Evolutionary conservation across 2,797 vertebrate species (phyloP).

Genomic region (Catamblyrhynchus diadema): DNA sequence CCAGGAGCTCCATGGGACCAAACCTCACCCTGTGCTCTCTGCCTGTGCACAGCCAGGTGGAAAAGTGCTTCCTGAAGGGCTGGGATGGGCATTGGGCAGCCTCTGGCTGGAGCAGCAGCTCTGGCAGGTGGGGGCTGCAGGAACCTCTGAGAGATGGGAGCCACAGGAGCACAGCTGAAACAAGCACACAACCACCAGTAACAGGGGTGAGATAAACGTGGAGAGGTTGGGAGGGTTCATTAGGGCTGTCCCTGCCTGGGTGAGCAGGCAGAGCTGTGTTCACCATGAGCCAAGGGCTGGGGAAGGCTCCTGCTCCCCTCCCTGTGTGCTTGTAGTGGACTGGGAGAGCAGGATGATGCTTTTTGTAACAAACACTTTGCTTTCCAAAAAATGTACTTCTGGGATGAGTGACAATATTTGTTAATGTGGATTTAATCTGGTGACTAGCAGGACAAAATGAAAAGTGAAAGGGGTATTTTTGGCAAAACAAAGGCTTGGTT

Average conservation of each 20-base stretch:
- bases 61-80: not conserved
- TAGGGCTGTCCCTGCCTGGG: not conserved
- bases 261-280: not conserved
- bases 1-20: not conserved
- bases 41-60: not conserved
- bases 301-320: not conserved
- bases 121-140: not conserved
- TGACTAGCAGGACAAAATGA: not conserved
- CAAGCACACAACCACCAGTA: rapidly evolving
- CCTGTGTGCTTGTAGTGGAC: rapidly evolving
- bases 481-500: constrained; percentile 33
- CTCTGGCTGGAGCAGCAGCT: not conserved
- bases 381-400: not conserved
- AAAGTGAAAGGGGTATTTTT: constrained; percentile 40
- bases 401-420: constrained; percentile 37
- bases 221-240: rapidly evolving
- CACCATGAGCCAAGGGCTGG: not conserved
- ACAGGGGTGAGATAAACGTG: rapidly evolving
- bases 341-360: not conserved
- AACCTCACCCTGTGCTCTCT: not conserved
- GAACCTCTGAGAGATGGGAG: not conserved
- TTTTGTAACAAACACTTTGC: not conserved
- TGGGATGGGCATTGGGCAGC: not conserved
- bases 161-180: not conserved
- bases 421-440: constrained; percentile 39